Evolutionary conservation across 2,797 vertebrate genomes (phyloP).

Genomic region (Ambastaia sidthimunki): DNA sequence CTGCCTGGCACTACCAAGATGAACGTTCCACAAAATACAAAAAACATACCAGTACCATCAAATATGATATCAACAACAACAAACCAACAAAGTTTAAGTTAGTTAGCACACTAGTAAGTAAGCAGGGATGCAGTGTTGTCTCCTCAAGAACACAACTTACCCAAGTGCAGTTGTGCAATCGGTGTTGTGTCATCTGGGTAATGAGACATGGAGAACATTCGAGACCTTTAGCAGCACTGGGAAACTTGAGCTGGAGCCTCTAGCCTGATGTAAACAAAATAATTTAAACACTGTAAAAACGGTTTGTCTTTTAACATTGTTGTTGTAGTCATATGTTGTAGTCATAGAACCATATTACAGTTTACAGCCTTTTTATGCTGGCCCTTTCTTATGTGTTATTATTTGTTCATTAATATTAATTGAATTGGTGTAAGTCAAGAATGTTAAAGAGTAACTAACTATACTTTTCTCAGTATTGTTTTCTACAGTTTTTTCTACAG

Average conservation of each 20-base stretch:
- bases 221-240: background rate
- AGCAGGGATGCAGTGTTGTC: background rate
- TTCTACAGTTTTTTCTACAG: too few relatives aligned
- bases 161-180: conserved; percentile 8
- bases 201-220: background rate
- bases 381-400: background rate
- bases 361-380: background rate
- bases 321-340: background rate
- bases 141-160: background rate
- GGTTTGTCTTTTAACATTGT: background rate
- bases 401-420: background rate
- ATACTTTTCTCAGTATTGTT: background rate
- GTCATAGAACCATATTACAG: background rate
- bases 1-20: background rate
- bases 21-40: conserved; percentile 21
- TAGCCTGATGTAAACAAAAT: background rate
- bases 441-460: too few relatives aligned
- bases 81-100: background rate
- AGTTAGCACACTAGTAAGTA: background rate
- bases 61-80: too few relatives aligned
- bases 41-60: background rate
- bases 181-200: conserved; percentile 2
- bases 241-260: background rate
- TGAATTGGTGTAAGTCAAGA: too few relatives aligned
- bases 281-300: background rate